Conservation (phyloP, 2,888 invertebrate genomes). For the Clitarchus hookeri region DNA sequence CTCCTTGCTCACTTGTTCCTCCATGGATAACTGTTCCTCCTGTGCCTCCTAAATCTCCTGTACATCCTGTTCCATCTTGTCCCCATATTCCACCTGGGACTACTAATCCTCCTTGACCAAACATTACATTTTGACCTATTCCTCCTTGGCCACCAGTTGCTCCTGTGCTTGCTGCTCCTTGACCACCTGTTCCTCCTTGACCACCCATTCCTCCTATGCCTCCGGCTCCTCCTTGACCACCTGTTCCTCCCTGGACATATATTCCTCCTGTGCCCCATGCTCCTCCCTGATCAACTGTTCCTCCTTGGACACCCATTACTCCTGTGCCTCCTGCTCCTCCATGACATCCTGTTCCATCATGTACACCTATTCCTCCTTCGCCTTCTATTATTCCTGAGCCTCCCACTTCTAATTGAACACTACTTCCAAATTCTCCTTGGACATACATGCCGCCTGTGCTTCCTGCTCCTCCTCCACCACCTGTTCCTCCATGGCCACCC, state of each 20-base stretch:
- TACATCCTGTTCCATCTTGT: constrained; percentile 42
- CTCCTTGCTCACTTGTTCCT: constrained; percentile 47
- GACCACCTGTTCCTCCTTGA: constrained; percentile 42
- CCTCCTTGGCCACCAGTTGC: constrained; percentile 28
- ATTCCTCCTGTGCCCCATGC: constrained; percentile 24
- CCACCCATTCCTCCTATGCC: constrained; percentile 43
- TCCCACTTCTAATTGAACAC: constrained; percentile 34
- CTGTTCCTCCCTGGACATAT: neutral
- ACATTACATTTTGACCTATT: constrained; percentile 27
- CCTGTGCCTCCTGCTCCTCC: too few species aligned
- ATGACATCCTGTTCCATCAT: constrained; percentile 48
- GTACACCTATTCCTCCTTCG: constrained; percentile 48
- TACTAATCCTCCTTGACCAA: constrained; percentile 49
- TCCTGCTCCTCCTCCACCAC: constrained; percentile 50
- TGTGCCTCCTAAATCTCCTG: constrained; percentile 49
- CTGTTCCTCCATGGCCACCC: constrained; percentile 45
- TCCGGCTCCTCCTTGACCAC: constrained; percentile 45
- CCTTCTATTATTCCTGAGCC: constrained; percentile 40
- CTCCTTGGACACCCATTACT: constrained; percentile 42
- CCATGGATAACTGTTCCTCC: constrained; percentile 46
- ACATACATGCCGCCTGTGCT: constrained; percentile 36
- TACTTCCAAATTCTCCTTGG: constrained; percentile 45
- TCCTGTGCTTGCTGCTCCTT: constrained; percentile 40
- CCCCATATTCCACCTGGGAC: constrained; percentile 29
- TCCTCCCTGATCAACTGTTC: constrained; percentile 36